These are phyloP conservation scores for Thyatira batis DNA, from an alignment of 2,888 invertebrate genomes.

Conservation along the genomic window DNA sequence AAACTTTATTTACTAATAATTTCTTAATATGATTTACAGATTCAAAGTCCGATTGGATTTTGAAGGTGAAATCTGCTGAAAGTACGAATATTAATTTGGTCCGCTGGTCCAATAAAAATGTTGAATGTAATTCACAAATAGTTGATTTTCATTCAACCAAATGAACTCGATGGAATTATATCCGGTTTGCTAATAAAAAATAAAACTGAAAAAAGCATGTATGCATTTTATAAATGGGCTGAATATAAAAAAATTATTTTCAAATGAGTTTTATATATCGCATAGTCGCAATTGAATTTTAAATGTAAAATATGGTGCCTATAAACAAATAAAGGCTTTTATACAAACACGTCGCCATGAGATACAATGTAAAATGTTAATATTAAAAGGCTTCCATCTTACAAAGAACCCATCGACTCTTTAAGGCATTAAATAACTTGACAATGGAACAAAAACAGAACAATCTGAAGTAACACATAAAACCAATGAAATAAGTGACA, in stretches of 20 bases:
- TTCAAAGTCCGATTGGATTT: no score
- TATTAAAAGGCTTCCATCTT: background rate
- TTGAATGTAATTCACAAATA: background rate
- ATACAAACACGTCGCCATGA: background rate
- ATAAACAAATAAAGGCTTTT: no score
- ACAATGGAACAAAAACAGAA: background rate
- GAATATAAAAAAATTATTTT: background rate
- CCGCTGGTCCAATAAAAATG: no score
- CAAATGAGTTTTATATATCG: background rate
- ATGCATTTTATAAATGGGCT: background rate
- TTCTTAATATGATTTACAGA: no score
- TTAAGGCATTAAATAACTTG: background rate
- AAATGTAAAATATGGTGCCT: no score
- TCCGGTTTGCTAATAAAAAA: background rate
- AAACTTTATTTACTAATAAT: no score
- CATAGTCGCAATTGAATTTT: background rate
- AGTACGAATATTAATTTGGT: no score
- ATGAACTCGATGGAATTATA: background rate
- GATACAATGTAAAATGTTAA: background rate
- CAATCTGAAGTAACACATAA: background rate
- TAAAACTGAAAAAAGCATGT: background rate
- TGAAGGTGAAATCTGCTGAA: no score
- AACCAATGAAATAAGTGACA: constrained; percentile 21
- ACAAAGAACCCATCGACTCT: background rate
- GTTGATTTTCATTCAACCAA: background rate